Percentiles rank a stretch among this genome's conserved stretches.
These are phyloP conservation scores for Acrobasis repandana DNA, from an alignment of 2,888 invertebrate species.

Conservation along the genomic window DNA sequence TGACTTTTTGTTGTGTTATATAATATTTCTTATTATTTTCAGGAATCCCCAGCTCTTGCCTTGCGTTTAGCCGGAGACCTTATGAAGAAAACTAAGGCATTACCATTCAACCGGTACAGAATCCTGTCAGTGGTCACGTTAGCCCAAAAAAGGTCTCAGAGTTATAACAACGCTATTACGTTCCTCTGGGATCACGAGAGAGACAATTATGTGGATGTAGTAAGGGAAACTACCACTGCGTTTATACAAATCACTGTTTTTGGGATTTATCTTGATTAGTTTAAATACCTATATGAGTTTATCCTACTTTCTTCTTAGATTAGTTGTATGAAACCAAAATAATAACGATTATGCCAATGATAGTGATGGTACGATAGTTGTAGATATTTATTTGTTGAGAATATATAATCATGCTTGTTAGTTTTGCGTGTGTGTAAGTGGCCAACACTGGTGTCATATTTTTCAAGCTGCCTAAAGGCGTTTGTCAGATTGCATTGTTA, in stretches of 20 bases:
- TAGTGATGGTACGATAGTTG: too few species aligned
- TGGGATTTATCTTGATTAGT: constrained; percentile 57
- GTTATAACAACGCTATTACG: constrained; percentile 65
- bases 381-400: too few species aligned
- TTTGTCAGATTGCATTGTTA: too few species aligned
- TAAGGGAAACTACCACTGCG: constrained; percentile 43
- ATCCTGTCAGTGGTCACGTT: constrained; percentile 60
- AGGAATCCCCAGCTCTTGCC: constrained; percentile 52
- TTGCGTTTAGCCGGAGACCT: constrained; percentile 56
- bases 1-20: background rate
- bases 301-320: background rate
- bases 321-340: too few species aligned
- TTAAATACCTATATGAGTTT: background rate
- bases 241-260: constrained; percentile 68
- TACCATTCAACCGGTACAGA: constrained; percentile 63
- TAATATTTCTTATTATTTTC: constrained; percentile 11
- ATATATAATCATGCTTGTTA: too few species aligned
- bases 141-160: constrained; percentile 64
- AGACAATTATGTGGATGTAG: constrained; percentile 51
- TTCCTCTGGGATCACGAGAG: constrained; percentile 72
- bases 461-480: too few species aligned
- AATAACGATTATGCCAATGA: too few species aligned
- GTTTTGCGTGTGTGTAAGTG: too few species aligned
- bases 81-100: constrained; percentile 55
- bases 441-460: too few species aligned